Percentiles rank a stretch among this genome's conserved stretches.
phyloP scores from a whole-genome alignment of 2,888 invertebrate genomes.

The Calameuta filiformis region DNA sequence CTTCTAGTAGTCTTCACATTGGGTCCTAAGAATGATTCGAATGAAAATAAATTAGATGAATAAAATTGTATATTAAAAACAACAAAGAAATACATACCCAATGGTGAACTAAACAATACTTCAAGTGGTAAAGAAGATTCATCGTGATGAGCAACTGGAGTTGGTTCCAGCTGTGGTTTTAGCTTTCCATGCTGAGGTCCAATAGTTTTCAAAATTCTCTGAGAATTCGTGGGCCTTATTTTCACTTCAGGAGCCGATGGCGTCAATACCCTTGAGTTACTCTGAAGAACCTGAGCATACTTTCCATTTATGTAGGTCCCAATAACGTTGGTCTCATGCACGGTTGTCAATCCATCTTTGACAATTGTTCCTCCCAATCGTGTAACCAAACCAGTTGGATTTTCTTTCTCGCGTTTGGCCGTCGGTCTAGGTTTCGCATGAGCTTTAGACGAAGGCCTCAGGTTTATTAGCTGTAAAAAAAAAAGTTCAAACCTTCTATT shows the following conservation, averaged over 20 bases:
- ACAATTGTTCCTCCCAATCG: conserved; percentile 86
- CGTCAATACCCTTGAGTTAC: conserved; percentile 77
- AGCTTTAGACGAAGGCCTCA: conserved; percentile 76
- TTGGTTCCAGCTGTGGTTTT: conserved; percentile 73
- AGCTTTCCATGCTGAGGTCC: conserved; percentile 71
- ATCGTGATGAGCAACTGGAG: conserved; percentile 71
- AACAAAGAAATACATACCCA: conserved; percentile 52
- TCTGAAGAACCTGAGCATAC: conserved; percentile 87
- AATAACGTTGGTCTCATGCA: conserved; percentile 90
- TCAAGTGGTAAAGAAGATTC: conserved; percentile 71
- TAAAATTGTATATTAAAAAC: neutral
- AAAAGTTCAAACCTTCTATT: neutral
- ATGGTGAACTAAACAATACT: conserved; percentile 67
- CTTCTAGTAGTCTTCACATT: conserved; percentile 50
- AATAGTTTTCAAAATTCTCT: conserved; percentile 81
- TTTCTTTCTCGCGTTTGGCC: conserved; percentile 71
- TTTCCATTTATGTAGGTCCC: conserved; percentile 89
- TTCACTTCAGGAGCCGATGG: conserved; percentile 68
- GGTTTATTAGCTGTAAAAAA: conserved; percentile 71
- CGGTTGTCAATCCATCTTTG: conserved; percentile 84
- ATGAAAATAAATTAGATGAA: neutral
- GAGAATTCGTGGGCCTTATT: conserved; percentile 75
- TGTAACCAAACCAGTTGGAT: conserved; percentile 84
- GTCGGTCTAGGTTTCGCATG: conserved; percentile 68
- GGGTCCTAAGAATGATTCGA: conserved; percentile 28